Evolutionary conservation across 2,888 invertebrate species (phyloP).

Genomic region (Lissocephala sabroskyi): DNA sequence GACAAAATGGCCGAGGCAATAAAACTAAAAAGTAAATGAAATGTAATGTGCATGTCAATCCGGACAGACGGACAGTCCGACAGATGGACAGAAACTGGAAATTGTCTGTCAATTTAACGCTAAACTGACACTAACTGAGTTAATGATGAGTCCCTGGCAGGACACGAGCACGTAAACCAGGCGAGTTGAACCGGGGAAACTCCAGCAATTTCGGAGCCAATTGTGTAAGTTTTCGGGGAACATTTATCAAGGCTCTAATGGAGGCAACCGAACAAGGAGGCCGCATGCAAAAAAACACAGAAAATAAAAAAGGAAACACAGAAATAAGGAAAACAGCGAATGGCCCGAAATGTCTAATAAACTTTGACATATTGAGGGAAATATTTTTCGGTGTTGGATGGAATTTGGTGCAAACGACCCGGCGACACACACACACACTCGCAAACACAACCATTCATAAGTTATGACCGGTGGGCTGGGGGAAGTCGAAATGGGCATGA

Average conservation of each 20-base stretch:
- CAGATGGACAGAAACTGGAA: too few relatives aligned
- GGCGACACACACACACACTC: too few relatives aligned
- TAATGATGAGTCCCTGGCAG: constrained; percentile 46
- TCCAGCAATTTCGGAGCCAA: background rate
- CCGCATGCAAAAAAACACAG: constrained; percentile 1
- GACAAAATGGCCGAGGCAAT: constrained; percentile 20
- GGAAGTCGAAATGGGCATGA: too few relatives aligned
- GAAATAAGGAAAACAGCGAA: constrained; percentile 37
- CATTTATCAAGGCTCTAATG: constrained; percentile 58
- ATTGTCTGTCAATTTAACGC: constrained; percentile 53
- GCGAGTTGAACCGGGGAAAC: background rate
- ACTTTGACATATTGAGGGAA: constrained; percentile 62
- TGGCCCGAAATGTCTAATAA: constrained; percentile 62
- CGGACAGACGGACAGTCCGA: constrained; percentile 4
- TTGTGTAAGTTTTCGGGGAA: constrained; percentile 9
- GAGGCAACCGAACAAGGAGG: constrained; percentile 17
- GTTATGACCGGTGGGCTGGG: too few relatives aligned
- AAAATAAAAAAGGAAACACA: too few relatives aligned
- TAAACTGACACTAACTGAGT: constrained; percentile 50
- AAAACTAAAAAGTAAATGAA: constrained; percentile 34
- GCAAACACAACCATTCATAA: too few relatives aligned
- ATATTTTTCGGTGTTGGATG: background rate
- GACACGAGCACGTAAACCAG: constrained; percentile 23
- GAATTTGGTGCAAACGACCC: too few relatives aligned
- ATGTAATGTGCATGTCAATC: constrained; percentile 23